Evolutionary conservation across 2,888 invertebrate species (phyloP), one percentile per base, ranked within the genome.

Genomic region (Asteroscopus sphinx): DNA sequence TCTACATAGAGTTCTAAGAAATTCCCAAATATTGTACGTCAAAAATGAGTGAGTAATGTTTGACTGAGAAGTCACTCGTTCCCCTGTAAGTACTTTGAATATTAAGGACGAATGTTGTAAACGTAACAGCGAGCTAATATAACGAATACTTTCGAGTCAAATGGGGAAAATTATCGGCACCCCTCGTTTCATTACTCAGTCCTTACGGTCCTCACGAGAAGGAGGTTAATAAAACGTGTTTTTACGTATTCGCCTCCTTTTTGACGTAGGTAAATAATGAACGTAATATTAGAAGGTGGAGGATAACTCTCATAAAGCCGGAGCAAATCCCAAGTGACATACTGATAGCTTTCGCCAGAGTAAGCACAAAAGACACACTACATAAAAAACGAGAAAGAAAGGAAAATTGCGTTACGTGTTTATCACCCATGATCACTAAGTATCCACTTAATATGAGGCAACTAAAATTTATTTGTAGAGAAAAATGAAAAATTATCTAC

Each of bases 221-320:
- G 36, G 30, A 54, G 36, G 59, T 45, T 40, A 60, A 39, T 69
- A 55, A 42, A 42, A 57, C 9, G 25, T 12, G 21, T 59, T 56
- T 28, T 33, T 45, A 54, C 36, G 11, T 55, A 53, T 58, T 42
- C 45, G n/a, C 28, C 7, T 40, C 37, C 39, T 26, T 55, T 60
- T 60, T 60, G 39, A 55, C 40, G 39, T 30, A 59, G 45, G 60
- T 68, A 68, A 68, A 79, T 69, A 55, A 74, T 54, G 49, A 66
- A 46, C 41, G 49, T 68, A 57, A 73, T 74, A 71, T 62, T 42
- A 46, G 41, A 48, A 37, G 36, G 51, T 36, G 45, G 39, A 42
- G 47, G 46, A 75, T 56, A 64, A 63, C 52, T 60, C 49, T 58
- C 55, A 71, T 58, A 66, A 46, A 37, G 47, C 54, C 46, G 44